These are phyloP conservation scores for Pollenia labialis DNA, from an alignment of 2,888 invertebrate species.

Conservation along the genomic window DNA sequence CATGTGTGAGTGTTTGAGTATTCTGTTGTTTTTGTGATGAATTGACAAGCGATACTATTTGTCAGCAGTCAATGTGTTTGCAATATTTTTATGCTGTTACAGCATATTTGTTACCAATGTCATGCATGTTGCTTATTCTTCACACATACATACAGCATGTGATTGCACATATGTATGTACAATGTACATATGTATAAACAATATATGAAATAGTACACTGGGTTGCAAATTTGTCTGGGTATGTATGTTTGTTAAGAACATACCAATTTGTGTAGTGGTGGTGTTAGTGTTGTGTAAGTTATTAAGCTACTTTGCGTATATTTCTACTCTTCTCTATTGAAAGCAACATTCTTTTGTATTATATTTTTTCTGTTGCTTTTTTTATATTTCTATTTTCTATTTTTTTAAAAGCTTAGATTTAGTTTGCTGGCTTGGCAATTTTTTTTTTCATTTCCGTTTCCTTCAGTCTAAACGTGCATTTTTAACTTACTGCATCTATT, in stretches of 20 bases:
- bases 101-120: slow-evolving; percentile 73
- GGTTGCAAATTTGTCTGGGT: neutral
- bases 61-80: slow-evolving; percentile 84
- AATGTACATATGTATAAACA: neutral
- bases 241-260: slow-evolving; percentile 29
- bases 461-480: slow-evolving; percentile 54
- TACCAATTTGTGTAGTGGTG: slow-evolving; percentile 42
- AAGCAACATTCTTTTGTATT: slow-evolving; percentile 45
- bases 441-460: slow-evolving; percentile 46
- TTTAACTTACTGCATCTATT: slow-evolving; percentile 47
- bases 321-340: slow-evolving; percentile 48
- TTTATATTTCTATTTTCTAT: slow-evolving; percentile 4
- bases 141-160: slow-evolving; percentile 32
- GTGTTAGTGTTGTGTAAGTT: slow-evolving; percentile 70
- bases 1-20: slow-evolving; percentile 75
- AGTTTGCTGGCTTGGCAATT: slow-evolving; percentile 63
- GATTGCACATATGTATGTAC: neutral
- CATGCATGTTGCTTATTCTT: slow-evolving; percentile 65
- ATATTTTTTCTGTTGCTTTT: slow-evolving; percentile 17
- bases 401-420: slow-evolving; percentile 55
- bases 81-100: slow-evolving; percentile 80
- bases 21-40: slow-evolving; percentile 80
- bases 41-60: slow-evolving; percentile 84
- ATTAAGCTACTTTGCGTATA: slow-evolving; percentile 70
- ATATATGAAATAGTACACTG: slow-evolving; percentile 16